Evolutionary conservation across 92 coral and sea anemone genomes (phyloP).

Genomic region (Epizoanthus rinbou): DNA sequence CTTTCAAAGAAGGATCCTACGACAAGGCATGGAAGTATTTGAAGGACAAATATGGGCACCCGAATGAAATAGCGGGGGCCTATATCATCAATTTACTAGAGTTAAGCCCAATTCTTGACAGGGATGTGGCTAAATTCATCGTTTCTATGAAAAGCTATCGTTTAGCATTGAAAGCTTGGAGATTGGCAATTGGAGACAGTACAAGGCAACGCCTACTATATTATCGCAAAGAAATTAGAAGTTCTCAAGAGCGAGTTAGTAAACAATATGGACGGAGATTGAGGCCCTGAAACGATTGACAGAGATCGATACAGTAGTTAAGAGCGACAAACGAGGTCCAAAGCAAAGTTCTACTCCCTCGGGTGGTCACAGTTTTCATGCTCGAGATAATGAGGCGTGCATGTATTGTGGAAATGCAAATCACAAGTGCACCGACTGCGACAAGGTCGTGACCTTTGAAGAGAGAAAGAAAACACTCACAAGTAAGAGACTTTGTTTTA

Average conservation of each 20-base stretch:
- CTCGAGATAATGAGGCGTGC: constrained; percentile 10
- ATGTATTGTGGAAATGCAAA: constrained; percentile 33
- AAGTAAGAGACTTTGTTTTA: too few relatives aligned
- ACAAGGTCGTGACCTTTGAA: constrained; percentile 1
- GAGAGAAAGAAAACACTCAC: constrained; percentile 46
- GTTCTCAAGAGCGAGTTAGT: constrained; percentile 23
- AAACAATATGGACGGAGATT: constrained; percentile 11
- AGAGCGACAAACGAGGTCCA: background rate
- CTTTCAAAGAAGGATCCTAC: constrained; percentile 19
- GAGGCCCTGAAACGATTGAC: constrained; percentile 12
- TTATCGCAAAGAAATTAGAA: constrained; percentile 3
- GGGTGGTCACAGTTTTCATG: background rate
- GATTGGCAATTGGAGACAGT: too few relatives aligned
- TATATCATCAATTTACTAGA: constrained; percentile 43
- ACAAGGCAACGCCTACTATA: background rate
- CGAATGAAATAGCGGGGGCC: constrained; percentile 25
- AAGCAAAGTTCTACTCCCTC: background rate
- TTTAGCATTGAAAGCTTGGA: constrained; percentile 11
- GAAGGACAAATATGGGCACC: constrained; percentile 24
- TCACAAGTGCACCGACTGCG: constrained; percentile 37
- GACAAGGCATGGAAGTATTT: background rate
- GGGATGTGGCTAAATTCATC: constrained; percentile 39
- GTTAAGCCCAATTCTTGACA: constrained; percentile 37
- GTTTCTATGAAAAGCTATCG: constrained; percentile 6
- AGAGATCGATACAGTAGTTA: constrained; percentile 9